Conservation (phyloP, 37 sponge, comb jelly and placozoan species). For the Eunapius fragilis region DNA sequence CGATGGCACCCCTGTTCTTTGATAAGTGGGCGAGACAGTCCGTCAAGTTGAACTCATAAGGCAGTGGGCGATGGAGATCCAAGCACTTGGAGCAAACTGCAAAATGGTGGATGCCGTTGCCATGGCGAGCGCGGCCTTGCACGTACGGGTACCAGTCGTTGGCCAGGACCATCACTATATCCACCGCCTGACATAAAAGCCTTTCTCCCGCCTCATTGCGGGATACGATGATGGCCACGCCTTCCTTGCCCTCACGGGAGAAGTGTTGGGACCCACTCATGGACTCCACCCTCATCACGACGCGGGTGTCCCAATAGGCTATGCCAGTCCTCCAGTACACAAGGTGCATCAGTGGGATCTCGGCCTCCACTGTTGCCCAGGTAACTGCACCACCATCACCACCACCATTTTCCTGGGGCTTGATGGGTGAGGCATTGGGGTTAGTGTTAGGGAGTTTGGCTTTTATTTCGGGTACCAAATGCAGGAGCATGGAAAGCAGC, state of each 20-base stretch:
- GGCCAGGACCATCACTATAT: constrained; percentile 9
- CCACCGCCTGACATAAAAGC: constrained; percentile 44
- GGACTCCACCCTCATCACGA: neutral
- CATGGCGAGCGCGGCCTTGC: constrained; percentile 59
- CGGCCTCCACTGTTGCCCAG: no score
- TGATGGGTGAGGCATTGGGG: neutral
- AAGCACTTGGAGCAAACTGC: constrained; percentile 27
- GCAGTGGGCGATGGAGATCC: neutral
- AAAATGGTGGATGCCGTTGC: neutral
- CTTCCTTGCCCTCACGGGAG: neutral
- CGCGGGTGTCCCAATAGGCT: neutral
- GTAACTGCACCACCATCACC: neutral
- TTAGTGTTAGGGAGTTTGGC: neutral
- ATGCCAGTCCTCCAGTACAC: constrained; percentile 14
- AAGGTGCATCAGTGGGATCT: neutral
- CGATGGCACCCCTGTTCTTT: neutral
- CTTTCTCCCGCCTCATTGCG: constrained; percentile 15
- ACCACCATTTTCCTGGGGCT: no score
- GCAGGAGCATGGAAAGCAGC: constrained; percentile 47
- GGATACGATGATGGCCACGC: constrained; percentile 26
- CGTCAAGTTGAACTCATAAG: neutral
- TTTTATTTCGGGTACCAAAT: constrained; percentile 9
- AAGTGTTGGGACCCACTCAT: neutral
- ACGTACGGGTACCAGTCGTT: constrained; percentile 19
- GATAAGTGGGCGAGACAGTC: neutral